These are phyloP conservation scores for Mobula birostris DNA, from an alignment of 2,113 vertebrate genomes.

Conservation along the genomic window DNA sequence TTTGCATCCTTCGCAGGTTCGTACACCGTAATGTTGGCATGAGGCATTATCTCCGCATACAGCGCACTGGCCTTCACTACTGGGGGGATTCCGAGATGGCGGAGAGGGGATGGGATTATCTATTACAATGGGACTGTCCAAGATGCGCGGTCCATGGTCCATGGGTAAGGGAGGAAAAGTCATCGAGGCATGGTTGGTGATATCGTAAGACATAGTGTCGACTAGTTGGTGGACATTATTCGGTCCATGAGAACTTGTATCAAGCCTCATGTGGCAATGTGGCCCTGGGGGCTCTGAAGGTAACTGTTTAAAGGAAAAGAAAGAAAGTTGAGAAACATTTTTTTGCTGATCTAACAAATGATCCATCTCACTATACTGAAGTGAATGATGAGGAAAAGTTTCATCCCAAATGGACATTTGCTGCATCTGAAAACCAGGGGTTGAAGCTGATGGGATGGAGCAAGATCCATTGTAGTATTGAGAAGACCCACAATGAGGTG, in stretches of 20 bases:
- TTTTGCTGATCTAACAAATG: conserved; percentile 65
- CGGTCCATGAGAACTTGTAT: conserved; percentile 47
- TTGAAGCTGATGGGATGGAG: conserved; percentile 70
- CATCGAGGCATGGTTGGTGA: conserved; percentile 41
- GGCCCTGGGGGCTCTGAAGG: conserved; percentile 52
- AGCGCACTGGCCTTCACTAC: conserved; percentile 78
- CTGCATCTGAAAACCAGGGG: conserved; percentile 69
- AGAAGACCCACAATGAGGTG: conserved; percentile 76
- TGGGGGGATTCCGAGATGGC: conserved; percentile 63
- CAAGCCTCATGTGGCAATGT: conserved; percentile 45
- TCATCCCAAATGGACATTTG: conserved; percentile 73
- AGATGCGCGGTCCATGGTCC: conserved; percentile 52
- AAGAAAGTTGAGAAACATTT: conserved; percentile 58
- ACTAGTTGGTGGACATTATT: conserved; percentile 62
- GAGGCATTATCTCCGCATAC: conserved; percentile 92
- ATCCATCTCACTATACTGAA: conserved; percentile 60
- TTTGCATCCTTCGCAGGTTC: conserved; percentile 94
- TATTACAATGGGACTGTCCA: conserved; percentile 49
- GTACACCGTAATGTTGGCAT: conserved; percentile 91
- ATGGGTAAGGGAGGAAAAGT: conserved; percentile 56
- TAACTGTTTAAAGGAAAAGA: conserved; percentile 70
- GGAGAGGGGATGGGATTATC: conserved; percentile 51
- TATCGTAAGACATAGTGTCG: conserved; percentile 45
- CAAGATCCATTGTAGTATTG: conserved; percentile 82
- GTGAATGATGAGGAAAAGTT: conserved; percentile 40